Conservation (phyloP, 2,113 vertebrate species). For the Cinclus cinclus region DNA sequence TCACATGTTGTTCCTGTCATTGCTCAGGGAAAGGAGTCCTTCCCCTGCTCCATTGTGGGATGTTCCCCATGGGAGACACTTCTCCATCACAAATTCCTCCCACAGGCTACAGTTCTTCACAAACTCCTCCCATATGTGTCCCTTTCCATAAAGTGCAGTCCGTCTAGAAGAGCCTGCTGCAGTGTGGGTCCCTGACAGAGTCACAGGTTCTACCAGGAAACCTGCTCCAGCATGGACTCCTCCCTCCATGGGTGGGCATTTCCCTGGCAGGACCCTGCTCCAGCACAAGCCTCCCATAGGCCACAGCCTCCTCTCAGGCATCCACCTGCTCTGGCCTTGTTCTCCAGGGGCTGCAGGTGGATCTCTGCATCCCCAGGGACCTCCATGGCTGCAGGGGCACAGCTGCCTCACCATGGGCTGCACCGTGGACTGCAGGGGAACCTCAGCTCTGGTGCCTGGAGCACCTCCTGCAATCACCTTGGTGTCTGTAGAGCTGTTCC, state of each 20-base stretch:
- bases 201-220: background rate
- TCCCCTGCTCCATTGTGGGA: background rate
- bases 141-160: background rate
- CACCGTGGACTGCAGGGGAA: background rate
- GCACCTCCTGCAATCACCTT: background rate
- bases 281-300: background rate
- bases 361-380: background rate
- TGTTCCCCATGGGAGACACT: too few relatives aligned
- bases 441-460: background rate
- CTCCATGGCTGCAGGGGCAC: background rate
- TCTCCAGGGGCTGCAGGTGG: background rate
- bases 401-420: background rate
- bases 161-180: background rate
- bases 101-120: background rate
- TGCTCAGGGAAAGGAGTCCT: background rate
- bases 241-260: background rate
- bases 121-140: background rate
- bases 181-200: background rate
- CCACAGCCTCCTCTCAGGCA: background rate
- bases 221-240: background rate
- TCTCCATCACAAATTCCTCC: background rate
- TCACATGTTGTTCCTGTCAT: accelerated
- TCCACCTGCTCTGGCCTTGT: accelerated
- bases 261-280: background rate
- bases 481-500: background rate